These are phyloP conservation scores for Listrodromus nycthemerus DNA, from an alignment of 2,888 invertebrate genomes.

Conservation along the genomic window DNA sequence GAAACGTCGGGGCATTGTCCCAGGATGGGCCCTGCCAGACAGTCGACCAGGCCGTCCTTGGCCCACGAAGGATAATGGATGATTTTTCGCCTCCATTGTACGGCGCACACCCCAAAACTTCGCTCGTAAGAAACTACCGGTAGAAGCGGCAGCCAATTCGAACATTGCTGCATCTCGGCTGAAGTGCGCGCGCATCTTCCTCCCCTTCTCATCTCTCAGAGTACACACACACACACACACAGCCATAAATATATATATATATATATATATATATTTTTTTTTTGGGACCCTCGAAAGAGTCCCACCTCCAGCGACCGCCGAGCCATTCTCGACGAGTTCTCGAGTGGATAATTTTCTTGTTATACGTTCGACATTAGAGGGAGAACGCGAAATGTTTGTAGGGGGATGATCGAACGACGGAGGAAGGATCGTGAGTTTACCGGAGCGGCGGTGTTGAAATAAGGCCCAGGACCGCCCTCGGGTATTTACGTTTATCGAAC, in stretches of 20 bases:
- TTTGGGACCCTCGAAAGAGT: conserved; percentile 47
- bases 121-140: conserved; percentile 71
- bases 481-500: conserved; percentile 54
- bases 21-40: conserved; percentile 45
- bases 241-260: background rate
- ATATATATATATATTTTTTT: background rate
- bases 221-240: background rate
- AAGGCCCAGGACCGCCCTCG: conserved; percentile 43
- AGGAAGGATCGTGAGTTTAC: conserved; percentile 19
- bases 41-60: conserved; percentile 54
- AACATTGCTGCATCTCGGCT: conserved; percentile 43
- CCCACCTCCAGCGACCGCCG: conserved; percentile 56
- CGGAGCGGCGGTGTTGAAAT: conserved; percentile 45
- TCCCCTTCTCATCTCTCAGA: conserved; percentile 40
- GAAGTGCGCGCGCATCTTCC: conserved; percentile 63
- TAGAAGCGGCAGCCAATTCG: conserved; percentile 33
- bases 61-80: conserved; percentile 81
- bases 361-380: conserved; percentile 81
- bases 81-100: conserved; percentile 84
- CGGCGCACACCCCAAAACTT: conserved; percentile 32
- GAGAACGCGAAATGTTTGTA: conserved; percentile 48
- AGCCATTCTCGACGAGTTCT: conserved; percentile 74
- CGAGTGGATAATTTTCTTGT: conserved; percentile 84
- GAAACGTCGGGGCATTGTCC: conserved; percentile 54
- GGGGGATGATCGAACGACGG: background rate